Base-by-base conservation (phyloP, 2,797 vertebrate species). In the Chelmon rostratus region DNA sequence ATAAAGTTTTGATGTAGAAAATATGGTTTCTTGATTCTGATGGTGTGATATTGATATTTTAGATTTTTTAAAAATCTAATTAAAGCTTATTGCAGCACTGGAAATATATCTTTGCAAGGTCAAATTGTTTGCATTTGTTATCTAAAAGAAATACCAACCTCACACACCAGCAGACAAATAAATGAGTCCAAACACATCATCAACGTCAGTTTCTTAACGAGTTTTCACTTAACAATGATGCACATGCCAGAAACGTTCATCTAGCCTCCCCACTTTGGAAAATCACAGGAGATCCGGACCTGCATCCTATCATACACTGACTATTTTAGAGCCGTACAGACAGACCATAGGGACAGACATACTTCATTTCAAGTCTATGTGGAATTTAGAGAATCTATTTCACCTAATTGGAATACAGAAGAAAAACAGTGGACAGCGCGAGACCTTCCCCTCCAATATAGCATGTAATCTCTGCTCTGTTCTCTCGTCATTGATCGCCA, bases 401-500 rank as follows among this genome's bases (percentile, higher is more conserved):
- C 19, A 53, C n/a, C 57, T 69, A 76, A 70, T 52, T 72, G 42
- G n/a, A 78, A 76, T 21, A 40, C 18, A 62, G 47, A 31, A 40
- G 47, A 53, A 73, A 81, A 77, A 47, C 2, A 25, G 25, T 7
- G 40, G 46, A 67, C 19, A 18, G 28, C 37, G 28, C 31, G 57
- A 81, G 44, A 71, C 56, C 38, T 23, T 44, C 63, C 42, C 53
- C 12, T 21, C 23, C 18, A 25, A 28, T 37, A 31, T 1, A 21
- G n/a, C 42, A 49, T n/a, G 21, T 31, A 68, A 44, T 73, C 52
- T 69, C 61, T 68, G 33, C 71, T 86, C 21, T 58, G 40, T 75
- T 72, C 80, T 64, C 58, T 58, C 9, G 9, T 62, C 64, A 80
- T 82, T 87, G 76, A 79, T 78, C 53, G 64, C 35, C 54, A 75